These are phyloP conservation scores for Typhlichthys subterraneus DNA, from an alignment of 2,797 vertebrate species.

Conservation along the genomic window DNA sequence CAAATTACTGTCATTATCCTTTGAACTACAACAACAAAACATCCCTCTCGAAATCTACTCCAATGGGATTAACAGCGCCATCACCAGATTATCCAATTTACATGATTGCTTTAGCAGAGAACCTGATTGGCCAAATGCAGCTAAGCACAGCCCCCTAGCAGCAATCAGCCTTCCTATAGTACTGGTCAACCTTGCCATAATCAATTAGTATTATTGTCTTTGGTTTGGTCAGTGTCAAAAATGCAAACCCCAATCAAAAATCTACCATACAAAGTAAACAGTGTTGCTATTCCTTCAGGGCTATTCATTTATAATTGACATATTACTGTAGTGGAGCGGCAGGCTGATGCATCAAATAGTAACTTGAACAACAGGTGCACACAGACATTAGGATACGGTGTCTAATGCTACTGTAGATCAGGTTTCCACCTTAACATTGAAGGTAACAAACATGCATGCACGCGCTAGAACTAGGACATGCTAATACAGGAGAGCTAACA, in stretches of 20 bases:
- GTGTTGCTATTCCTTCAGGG: too few relatives aligned
- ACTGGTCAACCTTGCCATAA: slow-evolving; percentile 1
- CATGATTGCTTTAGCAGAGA: slow-evolving; percentile 42
- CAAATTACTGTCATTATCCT: slow-evolving; percentile 26
- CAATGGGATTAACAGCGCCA: slow-evolving; percentile 63
- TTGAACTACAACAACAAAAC: slow-evolving; percentile 24
- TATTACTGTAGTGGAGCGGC: neutral
- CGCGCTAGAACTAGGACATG: neutral
- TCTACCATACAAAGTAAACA: too few relatives aligned
- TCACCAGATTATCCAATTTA: slow-evolving; percentile 59
- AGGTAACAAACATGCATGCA: neutral
- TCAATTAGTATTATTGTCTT: neutral
- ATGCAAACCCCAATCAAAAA: too few relatives aligned
- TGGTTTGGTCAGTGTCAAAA: too few relatives aligned
- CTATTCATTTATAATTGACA: too few relatives aligned
- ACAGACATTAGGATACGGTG: neutral
- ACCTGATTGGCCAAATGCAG: slow-evolving; percentile 24
- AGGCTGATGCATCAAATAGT: neutral
- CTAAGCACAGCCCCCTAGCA: slow-evolving; percentile 13
- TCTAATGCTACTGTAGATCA: neutral
- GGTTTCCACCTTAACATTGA: slow-evolving; percentile 2
- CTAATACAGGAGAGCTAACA: neutral
- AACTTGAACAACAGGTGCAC: slow-evolving; percentile 7
- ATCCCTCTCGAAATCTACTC: slow-evolving; percentile 13
- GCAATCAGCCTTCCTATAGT: slow-evolving; percentile 11